Base-by-base conservation (phyloP, 2,888 invertebrate species). In the Apamea epomidion region DNA sequence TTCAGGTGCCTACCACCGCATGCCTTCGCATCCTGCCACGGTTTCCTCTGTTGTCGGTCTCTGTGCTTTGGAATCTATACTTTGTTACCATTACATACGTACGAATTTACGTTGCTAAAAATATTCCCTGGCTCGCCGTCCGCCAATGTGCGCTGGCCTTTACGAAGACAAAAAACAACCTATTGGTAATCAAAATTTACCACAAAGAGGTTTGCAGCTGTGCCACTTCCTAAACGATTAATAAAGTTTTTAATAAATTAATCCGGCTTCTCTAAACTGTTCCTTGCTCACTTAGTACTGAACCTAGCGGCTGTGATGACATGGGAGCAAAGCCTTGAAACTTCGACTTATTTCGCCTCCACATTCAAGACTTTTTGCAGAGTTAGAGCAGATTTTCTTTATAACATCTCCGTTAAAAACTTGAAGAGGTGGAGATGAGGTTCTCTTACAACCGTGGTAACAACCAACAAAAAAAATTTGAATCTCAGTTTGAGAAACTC, bases 401-500 rank as follows among this genome's bases (percentile, higher is more conserved):
- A 65, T 0, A 12, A 65, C 5, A 32, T 6, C 67, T 67, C 25
- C 25, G 25, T n/a, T 60, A 25, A 58, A 37, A 25, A 25, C 67
- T 67, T 67, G 16, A 25, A 37, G 4, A 25, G 25, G 8, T 4
- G 37, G 25, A 25, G 67, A 16, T 37, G 8, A 25, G 25, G 37
- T 58, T 58, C 12, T 5, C 12, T 58, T n/a, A 58, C 4, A n/a
- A 12, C 1, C 2, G 4, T 58, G 14, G n/a, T 12, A n/a, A 4
- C n/a, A 58, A 58, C 21, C 12, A 54, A 51, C 10, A 58, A n/a
- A n/a, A 60, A 60, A n/a, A n/a, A 60, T 1, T n/a, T 60, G 58
- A 12, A 1, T 60, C 58, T n/a, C 7, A 72, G n/a, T 54, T 79
- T 84, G 48, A 79, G 85, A 58, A 73, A 48, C 72, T 18, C 37